These are phyloP conservation scores for Euwallacea similis DNA, from an alignment of 1,140 invertebrate genomes.

Conservation along the genomic window DNA sequence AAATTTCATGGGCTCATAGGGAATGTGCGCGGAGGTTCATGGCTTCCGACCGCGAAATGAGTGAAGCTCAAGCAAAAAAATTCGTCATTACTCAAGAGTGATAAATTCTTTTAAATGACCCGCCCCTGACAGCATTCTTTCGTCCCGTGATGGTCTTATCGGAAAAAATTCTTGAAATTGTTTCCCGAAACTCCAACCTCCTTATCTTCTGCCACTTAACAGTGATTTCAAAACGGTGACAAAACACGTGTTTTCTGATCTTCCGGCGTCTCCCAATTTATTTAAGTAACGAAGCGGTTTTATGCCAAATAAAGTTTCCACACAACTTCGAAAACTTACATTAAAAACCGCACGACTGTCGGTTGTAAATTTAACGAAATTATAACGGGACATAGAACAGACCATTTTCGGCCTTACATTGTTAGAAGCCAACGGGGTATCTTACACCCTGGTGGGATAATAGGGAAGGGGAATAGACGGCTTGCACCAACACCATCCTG, in stretches of 20 bases:
- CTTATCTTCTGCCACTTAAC: constrained; percentile 35
- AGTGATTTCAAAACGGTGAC: constrained; percentile 34
- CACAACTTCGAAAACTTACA: too few species aligned
- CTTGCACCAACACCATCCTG: constrained; percentile 1
- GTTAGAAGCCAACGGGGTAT: constrained; percentile 30
- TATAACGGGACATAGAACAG: constrained; percentile 34
- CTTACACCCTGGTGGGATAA: constrained; percentile 26
- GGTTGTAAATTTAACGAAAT: constrained; percentile 30
- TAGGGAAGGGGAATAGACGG: background rate
- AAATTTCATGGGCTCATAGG: background rate
- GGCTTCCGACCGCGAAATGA: too few species aligned
- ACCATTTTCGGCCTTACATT: constrained; percentile 28
- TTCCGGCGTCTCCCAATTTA: background rate
- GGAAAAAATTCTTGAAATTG: constrained; percentile 32
- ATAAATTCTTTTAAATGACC: background rate
- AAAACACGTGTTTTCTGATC: constrained; percentile 6
- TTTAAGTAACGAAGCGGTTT: too few species aligned
- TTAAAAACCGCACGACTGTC: constrained; percentile 15
- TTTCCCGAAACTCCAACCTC: constrained; percentile 32
- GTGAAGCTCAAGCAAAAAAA: too few species aligned
- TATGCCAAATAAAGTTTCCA: too few species aligned
- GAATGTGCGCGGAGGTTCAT: background rate
- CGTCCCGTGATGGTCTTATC: constrained; percentile 23
- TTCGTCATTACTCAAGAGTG: too few species aligned
- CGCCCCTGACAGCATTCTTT: background rate